phyloP scores from a whole-genome alignment of 2,888 invertebrate genomes.

The Chouioia cunea region DNA sequence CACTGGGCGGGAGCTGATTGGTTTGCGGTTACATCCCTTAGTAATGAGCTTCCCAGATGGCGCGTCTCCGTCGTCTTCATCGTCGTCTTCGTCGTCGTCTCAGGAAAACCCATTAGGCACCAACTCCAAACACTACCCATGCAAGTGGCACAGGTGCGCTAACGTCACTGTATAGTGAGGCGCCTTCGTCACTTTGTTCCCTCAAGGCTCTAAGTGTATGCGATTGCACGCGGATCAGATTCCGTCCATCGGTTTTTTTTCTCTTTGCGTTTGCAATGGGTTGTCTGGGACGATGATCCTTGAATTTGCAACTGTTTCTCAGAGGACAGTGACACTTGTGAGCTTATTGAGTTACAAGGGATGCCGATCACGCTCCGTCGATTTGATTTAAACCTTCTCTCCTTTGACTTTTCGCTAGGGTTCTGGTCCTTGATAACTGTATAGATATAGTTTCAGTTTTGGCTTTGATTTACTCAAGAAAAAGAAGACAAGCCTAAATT shows the following conservation, averaged over 20 bases:
- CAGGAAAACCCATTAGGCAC: neutral
- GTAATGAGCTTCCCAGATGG: slow-evolving; percentile 67
- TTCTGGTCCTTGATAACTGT: too few relatives aligned
- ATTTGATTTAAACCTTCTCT: too few relatives aligned
- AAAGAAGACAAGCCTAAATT: too few relatives aligned
- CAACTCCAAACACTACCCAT: neutral
- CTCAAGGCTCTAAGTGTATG: neutral
- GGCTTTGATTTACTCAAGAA: too few relatives aligned
- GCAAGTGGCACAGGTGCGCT: slow-evolving; percentile 34
- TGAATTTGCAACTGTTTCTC: too few relatives aligned
- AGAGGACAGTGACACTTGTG: too few relatives aligned
- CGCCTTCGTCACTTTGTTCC: slow-evolving; percentile 6
- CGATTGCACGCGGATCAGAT: neutral
- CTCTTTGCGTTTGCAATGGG: too few relatives aligned
- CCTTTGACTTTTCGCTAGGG: too few relatives aligned
- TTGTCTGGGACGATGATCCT: too few relatives aligned
- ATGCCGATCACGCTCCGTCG: too few relatives aligned
- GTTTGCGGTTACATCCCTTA: slow-evolving; percentile 67
- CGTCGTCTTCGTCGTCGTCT: neutral
- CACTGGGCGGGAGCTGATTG: slow-evolving; percentile 59
- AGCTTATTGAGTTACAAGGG: too few relatives aligned
- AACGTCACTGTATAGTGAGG: neutral
- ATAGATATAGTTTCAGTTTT: too few relatives aligned
- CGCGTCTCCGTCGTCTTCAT: slow-evolving; percentile 55
- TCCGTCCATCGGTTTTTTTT: neutral